These are phyloP conservation scores for Rhagonycha fulva DNA, from an alignment of 2,888 invertebrate species.

Conservation along the genomic window DNA sequence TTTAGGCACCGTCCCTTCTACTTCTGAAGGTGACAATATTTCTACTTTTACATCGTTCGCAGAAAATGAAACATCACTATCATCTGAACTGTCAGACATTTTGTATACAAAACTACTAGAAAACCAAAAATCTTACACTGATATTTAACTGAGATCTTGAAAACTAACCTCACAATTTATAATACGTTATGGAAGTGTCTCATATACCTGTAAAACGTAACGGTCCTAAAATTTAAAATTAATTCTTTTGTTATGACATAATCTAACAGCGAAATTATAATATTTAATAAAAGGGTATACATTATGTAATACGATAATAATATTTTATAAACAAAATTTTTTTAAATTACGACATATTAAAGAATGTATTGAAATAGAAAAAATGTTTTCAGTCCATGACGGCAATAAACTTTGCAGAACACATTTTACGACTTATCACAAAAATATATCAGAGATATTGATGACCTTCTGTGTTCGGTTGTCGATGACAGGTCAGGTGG, in stretches of 20 bases:
- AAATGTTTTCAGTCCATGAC: constrained; percentile 13
- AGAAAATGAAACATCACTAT: neutral
- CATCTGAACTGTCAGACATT: neutral
- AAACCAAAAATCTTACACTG: neutral
- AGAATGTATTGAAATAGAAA: constrained; percentile 16
- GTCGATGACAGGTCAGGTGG: constrained; percentile 10
- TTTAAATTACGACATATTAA: constrained; percentile 7
- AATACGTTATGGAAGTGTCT: neutral
- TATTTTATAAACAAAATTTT: neutral
- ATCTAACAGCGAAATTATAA: neutral
- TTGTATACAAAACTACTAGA: neutral
- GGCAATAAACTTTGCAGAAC: constrained; percentile 16
- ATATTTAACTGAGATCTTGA: neutral
- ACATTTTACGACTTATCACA: constrained; percentile 20
- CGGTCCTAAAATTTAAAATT: too few species aligned
- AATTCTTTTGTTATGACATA: too few species aligned
- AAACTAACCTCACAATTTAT: neutral
- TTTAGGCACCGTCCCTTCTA: neutral
- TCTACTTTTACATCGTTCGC: neutral
- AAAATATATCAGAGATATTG: constrained; percentile 21
- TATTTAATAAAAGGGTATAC: too few species aligned
- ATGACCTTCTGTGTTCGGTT: constrained; percentile 16
- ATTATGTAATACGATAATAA: too few species aligned
- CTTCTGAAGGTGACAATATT: neutral
- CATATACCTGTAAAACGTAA: neutral